Base-by-base conservation (phyloP, 2,888 invertebrate species). In the Spodoptera exigua region DNA sequence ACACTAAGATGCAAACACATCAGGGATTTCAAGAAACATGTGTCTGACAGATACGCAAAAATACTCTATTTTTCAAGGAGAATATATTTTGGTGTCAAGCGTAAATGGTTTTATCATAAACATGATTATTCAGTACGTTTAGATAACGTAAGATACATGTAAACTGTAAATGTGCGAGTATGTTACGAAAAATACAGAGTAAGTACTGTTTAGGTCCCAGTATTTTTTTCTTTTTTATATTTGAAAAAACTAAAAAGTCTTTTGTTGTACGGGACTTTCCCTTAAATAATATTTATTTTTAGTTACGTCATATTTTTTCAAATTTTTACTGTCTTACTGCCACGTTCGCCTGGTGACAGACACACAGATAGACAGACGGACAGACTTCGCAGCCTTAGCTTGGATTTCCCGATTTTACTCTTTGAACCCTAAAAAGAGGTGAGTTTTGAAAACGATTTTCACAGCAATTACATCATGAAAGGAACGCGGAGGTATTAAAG, bases 11-110 rank as follows among this genome's bases (percentile, higher is more conserved):
- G 48, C 48, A 47, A 14, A 61, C 17, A 63, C 70, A 53, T 63
- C 21, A 36, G 64, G 74, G 70, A 69, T 51, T 63, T 47, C 36
- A 46, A 43, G 46, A 73, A 56, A 60, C 58, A 70, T 69, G 27
- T 55, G 39, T 12, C 35, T 54, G 49, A 56, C 70, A 53, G 41
- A 39, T 16, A 16, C 35, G 34, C 35, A 43, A 47, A 53, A 58
- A 58, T 54, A 39, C n/a, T 35, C 39, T 7, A 53, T 69, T 43
- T 70, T 39, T 55, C 40, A 44, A 1, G 1, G 10, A 51, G 58
- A 70, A 74, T 56, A 59, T 66, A 60, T 54, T 54, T 59, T 27
- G 10, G 58, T 70, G 47, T 44, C 37, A 46, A 41, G n/a, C 34
- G 40, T 49, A 44, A 68, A 60, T 45, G 35, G 27, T 48, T 51